A percentile compares a stretch with the other conserved stretches of the same genome.
These are phyloP conservation scores for Callyntrura sp. DNA, from an alignment of 2,888 invertebrate species.

Conservation along the genomic window DNA sequence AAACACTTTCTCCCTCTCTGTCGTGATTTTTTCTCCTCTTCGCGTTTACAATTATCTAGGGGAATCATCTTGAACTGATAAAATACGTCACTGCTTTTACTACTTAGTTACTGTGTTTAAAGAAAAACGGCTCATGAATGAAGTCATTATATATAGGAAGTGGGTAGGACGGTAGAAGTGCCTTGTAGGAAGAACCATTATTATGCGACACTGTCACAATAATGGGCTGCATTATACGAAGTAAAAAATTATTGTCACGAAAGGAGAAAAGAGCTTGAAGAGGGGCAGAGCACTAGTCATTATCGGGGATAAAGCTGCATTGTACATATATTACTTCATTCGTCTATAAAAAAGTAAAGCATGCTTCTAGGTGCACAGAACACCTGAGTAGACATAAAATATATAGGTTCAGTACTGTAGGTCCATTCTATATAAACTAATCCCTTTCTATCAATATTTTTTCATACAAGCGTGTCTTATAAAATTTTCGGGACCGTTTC, in stretches of 20 bases:
- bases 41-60: conserved; percentile 60
- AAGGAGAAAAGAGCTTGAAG: conserved; percentile 20
- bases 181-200: conserved; percentile 47
- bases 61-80: conserved; percentile 67
- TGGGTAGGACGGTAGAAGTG: conserved; percentile 30
- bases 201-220: conserved; percentile 56
- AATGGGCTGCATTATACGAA: conserved; percentile 51
- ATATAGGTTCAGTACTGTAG: too few species aligned
- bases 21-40: conserved; percentile 43
- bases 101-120: conserved; percentile 56
- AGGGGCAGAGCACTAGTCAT: conserved; percentile 27
- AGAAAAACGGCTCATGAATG: conserved; percentile 27
- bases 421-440: too few species aligned
- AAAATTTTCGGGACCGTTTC: neutral
- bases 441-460: neutral
- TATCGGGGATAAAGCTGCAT: conserved; percentile 4
- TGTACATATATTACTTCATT: neutral
- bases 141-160: conserved; percentile 43
- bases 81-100: conserved; percentile 12
- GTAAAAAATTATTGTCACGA: conserved; percentile 53
- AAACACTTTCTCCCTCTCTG: conserved; percentile 7
- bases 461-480: neutral
- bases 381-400: too few species aligned
- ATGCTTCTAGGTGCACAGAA: too few species aligned
- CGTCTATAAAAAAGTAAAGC: too few species aligned